Evolutionary conservation across 2,888 invertebrate species (phyloP).

Genomic region (Diaperis boleti): DNA sequence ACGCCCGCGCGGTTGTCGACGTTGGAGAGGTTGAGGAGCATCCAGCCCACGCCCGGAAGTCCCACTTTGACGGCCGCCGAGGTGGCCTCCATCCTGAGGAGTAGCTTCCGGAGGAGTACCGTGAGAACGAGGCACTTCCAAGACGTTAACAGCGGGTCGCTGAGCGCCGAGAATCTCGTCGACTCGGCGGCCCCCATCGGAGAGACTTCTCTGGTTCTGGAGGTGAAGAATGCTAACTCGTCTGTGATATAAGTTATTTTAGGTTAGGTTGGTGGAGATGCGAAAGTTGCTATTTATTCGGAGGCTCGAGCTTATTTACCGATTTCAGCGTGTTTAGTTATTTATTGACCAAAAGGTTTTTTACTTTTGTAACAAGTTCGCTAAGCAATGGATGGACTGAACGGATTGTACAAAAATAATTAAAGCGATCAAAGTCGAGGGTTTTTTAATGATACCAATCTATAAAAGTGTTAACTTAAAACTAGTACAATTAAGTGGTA

Average conservation of each 20-base stretch:
- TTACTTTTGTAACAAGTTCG: conserved; percentile 47
- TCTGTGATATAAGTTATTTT: conserved; percentile 63
- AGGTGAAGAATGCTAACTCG: conserved; percentile 57
- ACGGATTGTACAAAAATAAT: conserved; percentile 41
- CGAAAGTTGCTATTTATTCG: conserved; percentile 22
- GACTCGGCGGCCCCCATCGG: conserved; percentile 73
- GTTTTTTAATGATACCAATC: too few species aligned
- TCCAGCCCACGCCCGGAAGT: conserved; percentile 51
- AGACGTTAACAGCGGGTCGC: conserved; percentile 61
- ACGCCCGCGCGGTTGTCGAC: conserved; percentile 51
- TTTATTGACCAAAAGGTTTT: conserved; percentile 39
- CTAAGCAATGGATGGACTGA: conserved; percentile 49
- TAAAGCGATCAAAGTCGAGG: conserved; percentile 2
- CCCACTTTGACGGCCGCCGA: conserved; percentile 70
- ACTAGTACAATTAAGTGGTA: neutral
- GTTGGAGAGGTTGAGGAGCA: conserved; percentile 55
- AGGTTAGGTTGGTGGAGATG: conserved; percentile 4
- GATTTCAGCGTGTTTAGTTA: conserved; percentile 17
- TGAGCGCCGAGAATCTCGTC: conserved; percentile 73
- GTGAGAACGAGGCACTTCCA: conserved; percentile 62
- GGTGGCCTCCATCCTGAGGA: conserved; percentile 71
- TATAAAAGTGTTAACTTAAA: neutral
- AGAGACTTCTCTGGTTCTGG: conserved; percentile 64
- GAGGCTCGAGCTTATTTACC: neutral
- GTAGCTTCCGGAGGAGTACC: conserved; percentile 70